Conservation (phyloP, 1,140 invertebrate species). For the Drosophila santomea region DNA sequence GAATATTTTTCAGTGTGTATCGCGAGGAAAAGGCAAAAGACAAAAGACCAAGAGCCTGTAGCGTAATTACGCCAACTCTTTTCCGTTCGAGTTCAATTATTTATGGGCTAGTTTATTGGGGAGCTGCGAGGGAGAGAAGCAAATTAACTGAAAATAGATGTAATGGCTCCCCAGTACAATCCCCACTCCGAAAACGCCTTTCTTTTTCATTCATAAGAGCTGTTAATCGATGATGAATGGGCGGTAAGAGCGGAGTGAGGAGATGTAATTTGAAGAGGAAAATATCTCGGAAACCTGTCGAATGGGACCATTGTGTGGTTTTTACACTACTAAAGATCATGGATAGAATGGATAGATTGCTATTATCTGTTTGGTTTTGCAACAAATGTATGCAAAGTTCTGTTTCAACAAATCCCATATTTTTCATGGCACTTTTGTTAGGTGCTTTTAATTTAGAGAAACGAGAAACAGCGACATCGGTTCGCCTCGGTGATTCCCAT, state of each 20-base stretch:
- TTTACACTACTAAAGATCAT: too few species aligned
- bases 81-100: constrained; percentile 76
- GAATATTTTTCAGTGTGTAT: constrained; percentile 1
- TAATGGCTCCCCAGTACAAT: constrained; percentile 15
- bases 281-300: background rate
- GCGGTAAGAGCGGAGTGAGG: background rate
- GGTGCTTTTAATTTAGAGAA: background rate
- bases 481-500: constrained; percentile 2
- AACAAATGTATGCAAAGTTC: too few species aligned
- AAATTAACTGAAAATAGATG: constrained; percentile 55
- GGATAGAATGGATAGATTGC: too few species aligned
- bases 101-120: constrained; percentile 74
- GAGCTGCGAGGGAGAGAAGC: constrained; percentile 35
- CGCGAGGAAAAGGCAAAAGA: constrained; percentile 20
- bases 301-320: too few species aligned
- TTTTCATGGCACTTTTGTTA: background rate
- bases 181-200: background rate
- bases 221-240: constrained; percentile 60
- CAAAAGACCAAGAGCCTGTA: constrained; percentile 19
- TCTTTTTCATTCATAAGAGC: constrained; percentile 67
- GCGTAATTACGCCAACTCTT: constrained; percentile 66
- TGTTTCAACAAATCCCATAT: background rate
- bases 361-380: too few species aligned
- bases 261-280: background rate
- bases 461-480: background rate